Evolutionary conservation across 1,140 invertebrate species (phyloP).

Genomic region (Cydia amplana): DNA sequence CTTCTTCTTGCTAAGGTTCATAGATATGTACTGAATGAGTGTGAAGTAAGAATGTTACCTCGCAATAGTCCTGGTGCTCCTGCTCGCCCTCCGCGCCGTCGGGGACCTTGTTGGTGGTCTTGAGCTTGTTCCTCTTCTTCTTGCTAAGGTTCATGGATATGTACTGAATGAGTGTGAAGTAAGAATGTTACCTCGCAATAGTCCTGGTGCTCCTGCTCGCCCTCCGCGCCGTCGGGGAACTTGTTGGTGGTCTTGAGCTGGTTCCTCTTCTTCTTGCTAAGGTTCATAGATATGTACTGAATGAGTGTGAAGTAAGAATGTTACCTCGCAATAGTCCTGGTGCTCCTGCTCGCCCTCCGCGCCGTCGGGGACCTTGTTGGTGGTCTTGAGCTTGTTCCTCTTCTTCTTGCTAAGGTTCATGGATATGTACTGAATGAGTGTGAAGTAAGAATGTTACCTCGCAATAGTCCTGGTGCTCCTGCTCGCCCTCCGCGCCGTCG

Average conservation of each 20-base stretch:
- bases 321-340: slow-evolving; percentile 97
- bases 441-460: slow-evolving; percentile 79
- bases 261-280: slow-evolving; percentile 91
- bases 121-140: slow-evolving; percentile 93
- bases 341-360: slow-evolving; percentile 95
- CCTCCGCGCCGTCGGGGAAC: slow-evolving; percentile 92
- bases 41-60: slow-evolving; percentile 69
- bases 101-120: slow-evolving; percentile 91
- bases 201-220: slow-evolving; percentile 97
- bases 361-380: slow-evolving; percentile 91
- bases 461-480: slow-evolving; percentile 99
- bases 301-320: background rate
- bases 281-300: no score
- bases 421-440: no score
- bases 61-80: slow-evolving; percentile 99
- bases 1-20: slow-evolving; percentile 86
- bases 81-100: slow-evolving; percentile 91
- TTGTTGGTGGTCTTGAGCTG: slow-evolving; percentile 92
- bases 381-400: slow-evolving; percentile 92
- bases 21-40: no score
- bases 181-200: slow-evolving; percentile 89
- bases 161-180: no score
- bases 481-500: slow-evolving; percentile 90
- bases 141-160: slow-evolving; percentile 78
- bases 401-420: slow-evolving; percentile 86